These are phyloP conservation scores for Erebia aethiops DNA, from an alignment of 2,888 invertebrate species.

Conservation along the genomic window DNA sequence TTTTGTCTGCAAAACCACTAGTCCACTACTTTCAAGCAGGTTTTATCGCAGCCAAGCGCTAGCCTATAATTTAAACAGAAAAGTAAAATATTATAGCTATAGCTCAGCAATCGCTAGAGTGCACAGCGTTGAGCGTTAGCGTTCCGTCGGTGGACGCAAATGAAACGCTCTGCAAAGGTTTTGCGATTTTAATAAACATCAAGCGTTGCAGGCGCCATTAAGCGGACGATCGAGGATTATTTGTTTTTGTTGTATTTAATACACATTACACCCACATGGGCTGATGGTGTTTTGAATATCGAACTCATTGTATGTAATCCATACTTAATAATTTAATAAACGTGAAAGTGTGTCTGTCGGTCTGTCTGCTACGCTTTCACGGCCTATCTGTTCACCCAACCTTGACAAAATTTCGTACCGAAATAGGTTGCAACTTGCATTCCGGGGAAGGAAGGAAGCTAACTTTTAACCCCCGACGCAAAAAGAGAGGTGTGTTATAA, in stretches of 20 bases:
- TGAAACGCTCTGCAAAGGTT: conserved; percentile 51
- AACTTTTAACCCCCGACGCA: too few species aligned
- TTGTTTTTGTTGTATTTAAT: conserved; percentile 9
- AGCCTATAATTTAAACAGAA: too few species aligned
- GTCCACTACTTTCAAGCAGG: too few species aligned
- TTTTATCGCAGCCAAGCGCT: too few species aligned
- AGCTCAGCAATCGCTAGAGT: background rate
- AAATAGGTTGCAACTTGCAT: too few species aligned
- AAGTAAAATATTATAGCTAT: background rate
- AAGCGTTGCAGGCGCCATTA: conserved; percentile 45
- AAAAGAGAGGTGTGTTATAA: too few species aligned
- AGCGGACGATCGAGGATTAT: conserved; percentile 32
- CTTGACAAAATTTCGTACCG: too few species aligned
- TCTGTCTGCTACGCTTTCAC: too few species aligned
- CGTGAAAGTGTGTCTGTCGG: too few species aligned
- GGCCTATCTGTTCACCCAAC: too few species aligned
- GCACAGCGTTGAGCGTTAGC: background rate
- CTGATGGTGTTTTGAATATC: conserved; percentile 1
- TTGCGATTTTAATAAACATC: conserved; percentile 71
- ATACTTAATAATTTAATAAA: background rate
- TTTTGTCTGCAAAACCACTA: too few species aligned
- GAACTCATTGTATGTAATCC: background rate
- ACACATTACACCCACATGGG: background rate
- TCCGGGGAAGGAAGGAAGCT: too few species aligned
- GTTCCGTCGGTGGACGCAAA: conserved; percentile 2